Conservation (phyloP, 2,888 invertebrate species). For the Euspilapteryx auroguttella region DNA sequence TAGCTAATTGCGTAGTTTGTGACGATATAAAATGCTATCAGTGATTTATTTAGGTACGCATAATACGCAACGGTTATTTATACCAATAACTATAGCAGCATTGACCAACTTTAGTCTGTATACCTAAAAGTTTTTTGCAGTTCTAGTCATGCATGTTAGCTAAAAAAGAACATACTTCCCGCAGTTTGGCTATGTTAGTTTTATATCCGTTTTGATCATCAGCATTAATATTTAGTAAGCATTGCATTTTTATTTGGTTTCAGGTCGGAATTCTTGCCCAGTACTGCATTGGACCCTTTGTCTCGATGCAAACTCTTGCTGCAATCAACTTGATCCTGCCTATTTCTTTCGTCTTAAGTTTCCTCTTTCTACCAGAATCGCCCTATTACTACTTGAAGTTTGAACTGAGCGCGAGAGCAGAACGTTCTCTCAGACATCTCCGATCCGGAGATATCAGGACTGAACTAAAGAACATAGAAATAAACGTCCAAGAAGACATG, state of each 20-base stretch:
- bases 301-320: slow-evolving; percentile 54
- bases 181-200: no score
- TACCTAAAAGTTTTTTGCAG: no score
- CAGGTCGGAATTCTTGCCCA: slow-evolving; percentile 64
- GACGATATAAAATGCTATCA: no score
- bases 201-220: no score
- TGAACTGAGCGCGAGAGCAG: slow-evolving; percentile 56
- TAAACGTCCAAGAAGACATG: slow-evolving; percentile 54
- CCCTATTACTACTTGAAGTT: slow-evolving; percentile 62
- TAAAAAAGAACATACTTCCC: no score
- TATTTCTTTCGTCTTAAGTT: slow-evolving; percentile 52
- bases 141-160: no score
- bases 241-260: slow-evolving; percentile 22
- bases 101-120: no score
- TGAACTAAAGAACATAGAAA: slow-evolving; percentile 58
- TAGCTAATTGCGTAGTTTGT: no score
- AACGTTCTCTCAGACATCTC: slow-evolving; percentile 58
- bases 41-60: no score
- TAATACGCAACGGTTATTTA: no score
- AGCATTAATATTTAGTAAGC: no score
- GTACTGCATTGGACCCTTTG: slow-evolving; percentile 63
- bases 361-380: slow-evolving; percentile 70
- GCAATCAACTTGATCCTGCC: slow-evolving; percentile 60
- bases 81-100: no score
- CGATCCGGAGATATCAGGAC: slow-evolving; percentile 57